Evolutionary conservation across 2,113 vertebrate genomes (phyloP).

Genomic region (Alexandromys fortis): DNA sequence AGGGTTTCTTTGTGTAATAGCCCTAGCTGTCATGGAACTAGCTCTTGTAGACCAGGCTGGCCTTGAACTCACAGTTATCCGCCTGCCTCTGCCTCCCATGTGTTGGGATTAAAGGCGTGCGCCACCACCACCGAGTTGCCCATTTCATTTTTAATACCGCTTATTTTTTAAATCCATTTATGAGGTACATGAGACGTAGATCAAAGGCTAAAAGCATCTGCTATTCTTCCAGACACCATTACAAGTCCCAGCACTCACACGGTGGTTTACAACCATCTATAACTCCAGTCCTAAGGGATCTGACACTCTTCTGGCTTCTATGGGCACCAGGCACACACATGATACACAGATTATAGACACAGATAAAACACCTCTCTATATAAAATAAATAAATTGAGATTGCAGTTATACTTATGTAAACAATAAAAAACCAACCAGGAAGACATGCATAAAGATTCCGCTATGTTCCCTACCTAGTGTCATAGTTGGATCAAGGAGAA

Average conservation of each 20-base stretch:
- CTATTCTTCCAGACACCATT: background rate
- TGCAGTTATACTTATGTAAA: conserved; percentile 6
- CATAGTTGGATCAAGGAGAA: background rate
- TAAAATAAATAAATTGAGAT: background rate
- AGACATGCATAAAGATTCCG: background rate
- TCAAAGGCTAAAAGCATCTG: background rate
- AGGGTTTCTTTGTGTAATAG: too few relatives aligned
- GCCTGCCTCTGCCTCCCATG: too few relatives aligned
- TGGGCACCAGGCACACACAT: background rate
- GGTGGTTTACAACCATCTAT: background rate
- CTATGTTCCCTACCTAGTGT: background rate
- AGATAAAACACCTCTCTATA: background rate
- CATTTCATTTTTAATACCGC: background rate
- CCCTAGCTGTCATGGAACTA: too few relatives aligned
- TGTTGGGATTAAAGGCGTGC: too few relatives aligned
- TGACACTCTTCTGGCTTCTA: background rate
- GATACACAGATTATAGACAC: background rate
- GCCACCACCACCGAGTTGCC: too few relatives aligned
- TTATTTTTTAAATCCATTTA: conserved; percentile 1
- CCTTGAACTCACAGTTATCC: too few relatives aligned
- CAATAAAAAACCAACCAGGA: conserved; percentile 5
- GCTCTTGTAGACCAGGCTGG: too few relatives aligned
- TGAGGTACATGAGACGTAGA: background rate
- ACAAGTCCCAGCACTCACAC: background rate
- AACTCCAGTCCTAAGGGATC: too few relatives aligned